Evolutionary conservation across 1,140 invertebrate genomes (phyloP).

Genomic region (Mizuhopecten yessoensis): DNA sequence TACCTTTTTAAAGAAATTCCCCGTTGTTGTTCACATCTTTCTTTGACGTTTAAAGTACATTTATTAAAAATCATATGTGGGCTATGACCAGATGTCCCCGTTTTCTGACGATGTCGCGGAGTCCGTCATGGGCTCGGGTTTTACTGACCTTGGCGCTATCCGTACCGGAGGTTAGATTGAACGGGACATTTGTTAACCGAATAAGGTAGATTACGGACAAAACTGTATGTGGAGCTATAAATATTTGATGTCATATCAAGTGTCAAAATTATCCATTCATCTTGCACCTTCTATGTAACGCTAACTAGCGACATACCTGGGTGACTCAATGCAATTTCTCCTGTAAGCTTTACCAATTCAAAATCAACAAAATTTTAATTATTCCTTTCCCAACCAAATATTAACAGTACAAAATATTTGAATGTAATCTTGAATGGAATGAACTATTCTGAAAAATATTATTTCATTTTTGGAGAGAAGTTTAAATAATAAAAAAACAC

Average conservation of each 20-base stretch:
- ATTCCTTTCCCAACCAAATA: neutral
- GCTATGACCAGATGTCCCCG: neutral
- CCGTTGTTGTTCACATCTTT: neutral
- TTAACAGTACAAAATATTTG: neutral
- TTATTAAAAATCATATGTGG: neutral
- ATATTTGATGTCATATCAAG: conserved; percentile 34
- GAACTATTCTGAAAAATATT: neutral
- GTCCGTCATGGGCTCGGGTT: neutral
- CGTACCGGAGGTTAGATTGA: conserved; percentile 1
- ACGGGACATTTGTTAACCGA: neutral
- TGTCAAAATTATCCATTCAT: conserved; percentile 39
- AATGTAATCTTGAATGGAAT: neutral
- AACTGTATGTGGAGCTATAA: conserved; percentile 10
- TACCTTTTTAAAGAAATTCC: neutral
- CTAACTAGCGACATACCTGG: neutral
- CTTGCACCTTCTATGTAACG: conserved; percentile 10
- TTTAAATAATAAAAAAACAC: neutral
- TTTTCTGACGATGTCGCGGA: neutral
- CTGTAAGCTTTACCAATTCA: neutral
- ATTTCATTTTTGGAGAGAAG: neutral
- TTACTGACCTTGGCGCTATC: neutral
- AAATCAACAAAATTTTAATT: neutral
- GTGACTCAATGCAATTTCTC: neutral
- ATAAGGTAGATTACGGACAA: neutral
- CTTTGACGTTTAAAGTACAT: neutral